phyloP scores from a whole-genome alignment of 1,140 invertebrate species.

The Planococcus citri region DNA sequence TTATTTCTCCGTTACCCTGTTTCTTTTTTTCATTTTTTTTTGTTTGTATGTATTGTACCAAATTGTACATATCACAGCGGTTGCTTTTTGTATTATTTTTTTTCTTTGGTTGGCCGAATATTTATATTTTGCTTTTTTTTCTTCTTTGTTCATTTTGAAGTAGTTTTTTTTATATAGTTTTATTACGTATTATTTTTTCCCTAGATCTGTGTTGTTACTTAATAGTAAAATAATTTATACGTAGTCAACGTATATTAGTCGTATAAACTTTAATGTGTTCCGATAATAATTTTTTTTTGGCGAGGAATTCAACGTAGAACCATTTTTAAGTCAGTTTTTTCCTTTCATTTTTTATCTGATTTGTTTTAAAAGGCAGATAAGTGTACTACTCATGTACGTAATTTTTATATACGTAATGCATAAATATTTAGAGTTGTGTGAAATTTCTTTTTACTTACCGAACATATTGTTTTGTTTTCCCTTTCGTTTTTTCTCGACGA shows the following conservation, averaged over 20 bases:
- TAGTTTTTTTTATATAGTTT: conserved; percentile 5
- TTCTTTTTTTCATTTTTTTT: not conserved
- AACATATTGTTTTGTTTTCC: too few relatives aligned
- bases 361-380: not conserved
- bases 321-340: conserved; percentile 7
- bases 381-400: not conserved
- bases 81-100: not conserved
- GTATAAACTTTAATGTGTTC: not conserved
- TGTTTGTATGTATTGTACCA: conserved; percentile 14
- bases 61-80: conserved; percentile 14
- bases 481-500: too few relatives aligned
- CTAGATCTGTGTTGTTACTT: not conserved
- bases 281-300: not conserved
- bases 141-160: not conserved
- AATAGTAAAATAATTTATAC: not conserved
- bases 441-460: too few relatives aligned
- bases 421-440: not conserved
- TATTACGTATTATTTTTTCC: not conserved
- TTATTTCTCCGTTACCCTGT: not conserved
- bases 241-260: not conserved
- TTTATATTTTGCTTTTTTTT: not conserved
- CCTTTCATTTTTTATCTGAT: not conserved
- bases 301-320: not conserved
- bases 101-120: not conserved
- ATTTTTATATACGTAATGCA: not conserved